Conservation (phyloP, 2,797 vertebrate species). For the Paramormyrops hopkinsi region DNA sequence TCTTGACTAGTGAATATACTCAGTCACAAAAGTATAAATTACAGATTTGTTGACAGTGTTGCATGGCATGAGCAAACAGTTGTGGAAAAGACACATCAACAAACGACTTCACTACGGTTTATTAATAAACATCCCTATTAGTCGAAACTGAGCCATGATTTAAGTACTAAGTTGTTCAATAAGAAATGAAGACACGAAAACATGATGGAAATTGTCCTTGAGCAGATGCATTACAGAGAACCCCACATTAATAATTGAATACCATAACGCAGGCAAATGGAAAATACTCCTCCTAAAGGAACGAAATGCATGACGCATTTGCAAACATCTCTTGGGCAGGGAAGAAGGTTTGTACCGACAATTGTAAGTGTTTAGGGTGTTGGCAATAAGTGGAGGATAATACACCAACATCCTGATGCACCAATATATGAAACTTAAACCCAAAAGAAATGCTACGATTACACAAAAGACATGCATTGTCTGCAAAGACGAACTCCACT, state of each 20-base stretch:
- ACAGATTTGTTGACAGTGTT: background rate
- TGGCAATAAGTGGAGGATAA: background rate
- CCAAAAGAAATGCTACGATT: background rate
- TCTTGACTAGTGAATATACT: background rate
- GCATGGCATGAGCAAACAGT: background rate
- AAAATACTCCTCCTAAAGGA: background rate
- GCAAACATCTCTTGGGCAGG: background rate
- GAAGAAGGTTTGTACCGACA: background rate
- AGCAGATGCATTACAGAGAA: constrained; percentile 18
- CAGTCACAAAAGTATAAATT: background rate
- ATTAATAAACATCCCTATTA: background rate
- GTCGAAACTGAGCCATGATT: background rate
- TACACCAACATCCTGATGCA: background rate
- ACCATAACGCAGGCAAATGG: background rate
- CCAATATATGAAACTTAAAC: background rate
- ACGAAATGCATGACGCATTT: background rate
- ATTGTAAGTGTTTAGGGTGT: background rate
- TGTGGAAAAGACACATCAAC: background rate
- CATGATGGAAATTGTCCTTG: constrained; percentile 13
- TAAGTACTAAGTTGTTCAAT: background rate
- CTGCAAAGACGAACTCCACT: background rate
- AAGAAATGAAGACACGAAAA: constrained; percentile 10
- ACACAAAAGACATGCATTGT: background rate
- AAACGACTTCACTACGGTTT: background rate
- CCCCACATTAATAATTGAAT: constrained; percentile 7